Evolutionary conservation across 2,888 invertebrate species (phyloP), one percentile per base, ranked within the genome.

Genomic region (Oxyteleia sp.): DNA sequence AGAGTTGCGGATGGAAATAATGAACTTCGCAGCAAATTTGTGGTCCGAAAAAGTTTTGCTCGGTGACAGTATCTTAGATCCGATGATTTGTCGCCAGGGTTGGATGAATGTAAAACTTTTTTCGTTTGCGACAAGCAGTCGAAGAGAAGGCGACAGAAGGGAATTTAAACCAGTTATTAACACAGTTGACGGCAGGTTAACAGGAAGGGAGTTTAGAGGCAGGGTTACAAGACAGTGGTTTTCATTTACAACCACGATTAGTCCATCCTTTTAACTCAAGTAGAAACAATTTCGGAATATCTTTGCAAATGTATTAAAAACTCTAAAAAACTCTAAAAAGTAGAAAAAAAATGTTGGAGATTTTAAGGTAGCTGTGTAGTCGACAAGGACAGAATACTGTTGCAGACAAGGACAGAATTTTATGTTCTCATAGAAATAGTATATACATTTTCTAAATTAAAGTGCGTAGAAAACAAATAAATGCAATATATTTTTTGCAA

Each of bases 131-230:
- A 85, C 51, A 66, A 71, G 75, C 53, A 47, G 66, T 49, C 32
- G 45, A 83, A 64, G 64, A 72, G 80, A 84, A 74, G 68, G 72
- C 82, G 85, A 85, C 85, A 85, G 82, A 80, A 87, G 90, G 88
- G 88, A 90, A 87, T 90, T 90, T 90, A 90, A 90, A 90, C 87
- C 90, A 90, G 89, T 90, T 90, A 90, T 91, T 90, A 91, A 91
- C 90, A 88, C 88, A 90, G 90, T 90, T 89, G 89, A 89, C 84
- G 90, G 90, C 88, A 90, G 89, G 89, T 90, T 91, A 89, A 88
- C 87, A 87, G 84, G 83, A 75, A 87, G 88, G 88, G 89, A 75
- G 81, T 82, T 66, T 29, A 16, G 81, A 84, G 66, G 53, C 84
- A 78, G 86, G 87, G 84, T 86, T 85, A 79, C 47, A 72, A 72